Conservation (phyloP, 2,113 vertebrate species). For the Panthera uncia region DNA sequence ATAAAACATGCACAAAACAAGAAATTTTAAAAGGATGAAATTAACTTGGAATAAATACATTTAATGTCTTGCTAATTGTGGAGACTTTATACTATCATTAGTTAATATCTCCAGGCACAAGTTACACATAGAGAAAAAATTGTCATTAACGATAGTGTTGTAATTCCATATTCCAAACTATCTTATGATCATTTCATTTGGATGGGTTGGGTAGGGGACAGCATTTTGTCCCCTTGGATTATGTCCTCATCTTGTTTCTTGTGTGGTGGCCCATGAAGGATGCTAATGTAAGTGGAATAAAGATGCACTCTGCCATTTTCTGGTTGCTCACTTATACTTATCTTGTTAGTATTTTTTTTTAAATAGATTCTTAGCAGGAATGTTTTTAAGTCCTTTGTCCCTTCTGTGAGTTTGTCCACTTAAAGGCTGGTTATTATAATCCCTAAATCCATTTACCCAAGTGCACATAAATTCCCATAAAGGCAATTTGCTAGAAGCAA, state of each 20-base stretch:
- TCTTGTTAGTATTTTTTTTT: not conserved
- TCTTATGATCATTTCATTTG: not conserved
- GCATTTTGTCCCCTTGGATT: not conserved
- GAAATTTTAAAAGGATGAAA: not conserved
- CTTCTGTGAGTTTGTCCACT: not conserved
- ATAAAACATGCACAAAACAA: not conserved
- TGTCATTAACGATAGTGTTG: not conserved
- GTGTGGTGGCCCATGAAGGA: not conserved
- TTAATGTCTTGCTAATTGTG: conserved; percentile 35
- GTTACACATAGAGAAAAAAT: not conserved
- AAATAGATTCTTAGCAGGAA: not conserved
- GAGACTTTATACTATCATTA: not conserved
- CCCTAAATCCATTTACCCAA: not conserved
- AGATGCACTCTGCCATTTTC: not conserved
- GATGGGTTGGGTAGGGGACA: not conserved
- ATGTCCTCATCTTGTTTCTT: not conserved
- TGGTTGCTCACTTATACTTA: not conserved
- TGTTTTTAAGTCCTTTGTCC: not conserved
- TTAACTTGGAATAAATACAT: conserved; percentile 35
- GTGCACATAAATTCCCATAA: not conserved
- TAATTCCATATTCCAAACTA: not conserved
- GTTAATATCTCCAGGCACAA: not conserved
- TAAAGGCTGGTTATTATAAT: not conserved
- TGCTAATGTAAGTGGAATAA: not conserved
- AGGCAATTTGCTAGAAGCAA: not conserved